Evolutionary conservation across 2,113 vertebrate species (phyloP).

Genomic region (Indri indri): DNA sequence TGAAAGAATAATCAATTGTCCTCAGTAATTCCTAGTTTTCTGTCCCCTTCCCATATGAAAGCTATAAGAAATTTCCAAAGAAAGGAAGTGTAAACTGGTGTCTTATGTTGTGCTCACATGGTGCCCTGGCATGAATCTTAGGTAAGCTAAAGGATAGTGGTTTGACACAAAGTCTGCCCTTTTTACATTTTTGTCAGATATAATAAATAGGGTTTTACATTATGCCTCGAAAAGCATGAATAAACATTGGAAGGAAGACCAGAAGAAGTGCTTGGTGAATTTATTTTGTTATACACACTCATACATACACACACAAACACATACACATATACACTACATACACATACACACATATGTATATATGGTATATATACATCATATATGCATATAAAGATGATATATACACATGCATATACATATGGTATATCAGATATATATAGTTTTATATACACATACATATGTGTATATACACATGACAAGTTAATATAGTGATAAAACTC

Average conservation of each 20-base stretch:
- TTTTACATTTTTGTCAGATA: constrained; percentile 23
- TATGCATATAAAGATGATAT: not conserved
- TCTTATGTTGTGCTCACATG: not conserved
- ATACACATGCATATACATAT: not conserved
- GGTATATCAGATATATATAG: not conserved
- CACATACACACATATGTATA: not conserved
- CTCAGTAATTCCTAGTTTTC: not conserved
- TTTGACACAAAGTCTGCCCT: not conserved
- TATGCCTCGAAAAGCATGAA: not conserved
- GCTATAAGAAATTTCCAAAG: not conserved
- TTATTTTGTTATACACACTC: not conserved
- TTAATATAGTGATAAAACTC: not conserved
- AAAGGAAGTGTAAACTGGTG: not conserved
- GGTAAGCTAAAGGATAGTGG: not conserved
- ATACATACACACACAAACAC: fast-evolving
- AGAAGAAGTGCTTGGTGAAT: not conserved
- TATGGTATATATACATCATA: not conserved
- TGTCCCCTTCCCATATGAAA: not conserved
- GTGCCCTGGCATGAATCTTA: not conserved
- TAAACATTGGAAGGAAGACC: not conserved
- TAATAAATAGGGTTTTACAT: not conserved
- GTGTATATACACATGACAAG: not conserved
- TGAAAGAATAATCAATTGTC: not conserved
- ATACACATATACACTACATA: not conserved
- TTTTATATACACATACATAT: not conserved